phyloP scores from a whole-genome alignment of 2,797 vertebrate genomes.

The Fundulus diaphanus region DNA sequence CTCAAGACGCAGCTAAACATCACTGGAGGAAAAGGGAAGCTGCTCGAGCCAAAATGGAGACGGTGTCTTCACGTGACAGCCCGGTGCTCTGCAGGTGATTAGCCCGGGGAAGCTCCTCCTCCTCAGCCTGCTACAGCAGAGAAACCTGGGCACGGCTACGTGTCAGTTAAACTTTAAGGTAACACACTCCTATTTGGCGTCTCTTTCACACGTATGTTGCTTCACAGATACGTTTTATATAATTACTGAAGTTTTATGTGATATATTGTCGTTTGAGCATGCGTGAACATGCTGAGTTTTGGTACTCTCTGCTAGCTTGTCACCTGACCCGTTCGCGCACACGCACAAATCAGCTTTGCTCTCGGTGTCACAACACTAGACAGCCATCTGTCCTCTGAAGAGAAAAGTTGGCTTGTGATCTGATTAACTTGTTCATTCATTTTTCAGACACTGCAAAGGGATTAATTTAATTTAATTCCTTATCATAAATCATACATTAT shows the following conservation, averaged over 20 bases:
- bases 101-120: conserved; percentile 71
- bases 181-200: background rate
- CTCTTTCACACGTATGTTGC: background rate
- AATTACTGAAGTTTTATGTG: background rate
- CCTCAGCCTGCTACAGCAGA: conserved; percentile 20
- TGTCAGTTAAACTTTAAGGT: conserved; percentile 56
- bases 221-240: background rate
- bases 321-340: conserved; percentile 49
- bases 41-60: conserved; percentile 63
- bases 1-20: background rate
- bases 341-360: conserved; percentile 66
- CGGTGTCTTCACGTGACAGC: conserved; percentile 58
- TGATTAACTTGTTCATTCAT: conserved; percentile 22
- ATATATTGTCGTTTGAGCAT: background rate
- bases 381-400: conserved; percentile 15
- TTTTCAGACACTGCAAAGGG: background rate
- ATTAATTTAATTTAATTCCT: background rate
- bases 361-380: conserved; percentile 1
- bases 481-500: background rate
- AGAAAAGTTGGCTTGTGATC: conserved; percentile 15
- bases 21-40: background rate
- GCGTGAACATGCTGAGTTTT: conserved; percentile 3
- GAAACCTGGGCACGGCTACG: conserved; percentile 38
- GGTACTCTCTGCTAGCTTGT: conserved; percentile 55
- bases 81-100: conserved; percentile 73